Percentiles rank a stretch among this genome's conserved stretches.
Evolutionary conservation across 2,797 vertebrate genomes (phyloP).

Genomic region (Sebastes jordani): DNA sequence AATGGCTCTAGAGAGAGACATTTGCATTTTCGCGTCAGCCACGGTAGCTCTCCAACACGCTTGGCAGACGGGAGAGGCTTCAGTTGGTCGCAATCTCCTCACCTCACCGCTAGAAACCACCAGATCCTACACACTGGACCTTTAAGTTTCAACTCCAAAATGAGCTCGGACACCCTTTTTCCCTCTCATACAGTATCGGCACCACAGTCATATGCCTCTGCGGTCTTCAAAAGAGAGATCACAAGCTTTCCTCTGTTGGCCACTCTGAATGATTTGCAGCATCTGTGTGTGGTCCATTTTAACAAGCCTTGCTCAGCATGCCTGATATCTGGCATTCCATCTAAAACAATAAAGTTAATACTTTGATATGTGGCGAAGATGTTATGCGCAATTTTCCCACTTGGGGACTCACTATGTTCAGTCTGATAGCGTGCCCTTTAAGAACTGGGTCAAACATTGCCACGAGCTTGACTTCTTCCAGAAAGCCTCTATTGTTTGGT

Average conservation of each 20-base stretch:
- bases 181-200: not conserved
- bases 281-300: not conserved
- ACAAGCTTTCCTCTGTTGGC: not conserved
- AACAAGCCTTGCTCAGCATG: not conserved
- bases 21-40: too few species aligned
- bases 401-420: slow-evolving; percentile 1
- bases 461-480: slow-evolving; percentile 28
- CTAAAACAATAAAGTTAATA: not conserved
- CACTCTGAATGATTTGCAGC: not conserved
- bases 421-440: slow-evolving; percentile 33
- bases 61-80: too few species aligned
- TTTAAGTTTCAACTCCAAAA: not conserved
- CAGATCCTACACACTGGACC: too few species aligned
- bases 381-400: slow-evolving; percentile 4
- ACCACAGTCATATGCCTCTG: not conserved
- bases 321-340: not conserved
- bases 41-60: too few species aligned
- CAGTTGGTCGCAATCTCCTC: too few species aligned
- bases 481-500: slow-evolving; percentile 37
- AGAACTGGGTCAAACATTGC: slow-evolving; percentile 53
- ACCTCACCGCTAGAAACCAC: too few species aligned
- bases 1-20: too few species aligned
- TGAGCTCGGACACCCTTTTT: not conserved
- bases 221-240: not conserved
- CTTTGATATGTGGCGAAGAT: not conserved